Conservation (phyloP, 2,888 invertebrate species). For the Ophonus ardosiacus region DNA sequence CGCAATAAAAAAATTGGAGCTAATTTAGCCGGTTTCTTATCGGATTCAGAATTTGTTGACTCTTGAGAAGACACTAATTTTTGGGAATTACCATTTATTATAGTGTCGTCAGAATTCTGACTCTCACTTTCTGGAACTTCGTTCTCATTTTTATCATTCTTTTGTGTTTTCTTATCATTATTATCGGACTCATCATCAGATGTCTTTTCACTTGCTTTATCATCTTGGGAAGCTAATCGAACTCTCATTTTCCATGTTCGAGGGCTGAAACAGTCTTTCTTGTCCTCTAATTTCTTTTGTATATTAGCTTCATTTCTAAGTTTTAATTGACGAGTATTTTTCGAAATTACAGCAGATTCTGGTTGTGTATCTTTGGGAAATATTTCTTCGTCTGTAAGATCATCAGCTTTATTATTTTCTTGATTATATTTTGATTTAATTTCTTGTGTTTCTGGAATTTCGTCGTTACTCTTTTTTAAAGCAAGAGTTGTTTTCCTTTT, state of each 20-base stretch:
- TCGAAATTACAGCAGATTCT: slow-evolving; percentile 57
- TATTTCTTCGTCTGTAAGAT: slow-evolving; percentile 56
- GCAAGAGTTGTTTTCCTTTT: slow-evolving; percentile 52
- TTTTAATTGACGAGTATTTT: slow-evolving; percentile 51
- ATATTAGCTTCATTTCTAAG: neutral
- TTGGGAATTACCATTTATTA: neutral
- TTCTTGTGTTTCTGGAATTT: neutral
- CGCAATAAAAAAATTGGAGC: slow-evolving; percentile 84
- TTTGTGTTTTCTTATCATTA: neutral
- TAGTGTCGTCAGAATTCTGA: neutral
- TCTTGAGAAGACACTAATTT: slow-evolving; percentile 15
- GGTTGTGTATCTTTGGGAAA: slow-evolving; percentile 62
- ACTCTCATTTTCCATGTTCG: slow-evolving; percentile 57
- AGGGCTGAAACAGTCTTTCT: slow-evolving; percentile 41
- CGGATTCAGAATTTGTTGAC: neutral
- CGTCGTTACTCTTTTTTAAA: slow-evolving; percentile 10
- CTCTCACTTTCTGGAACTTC: neutral
- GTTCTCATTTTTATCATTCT: neutral
- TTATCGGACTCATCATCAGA: slow-evolving; percentile 10
- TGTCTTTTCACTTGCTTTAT: slow-evolving; percentile 12
- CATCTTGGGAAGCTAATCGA: slow-evolving; percentile 5
- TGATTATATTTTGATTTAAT: slow-evolving; percentile 27
- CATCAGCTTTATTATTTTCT: slow-evolving; percentile 37
- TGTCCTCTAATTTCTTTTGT: neutral
- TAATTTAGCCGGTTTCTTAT: slow-evolving; percentile 76